A percentile compares a stretch with the other conserved stretches of the same genome.
Conservation (phyloP, 2,797 vertebrate genomes). For the Chlorospingus flavigularis region DNA sequence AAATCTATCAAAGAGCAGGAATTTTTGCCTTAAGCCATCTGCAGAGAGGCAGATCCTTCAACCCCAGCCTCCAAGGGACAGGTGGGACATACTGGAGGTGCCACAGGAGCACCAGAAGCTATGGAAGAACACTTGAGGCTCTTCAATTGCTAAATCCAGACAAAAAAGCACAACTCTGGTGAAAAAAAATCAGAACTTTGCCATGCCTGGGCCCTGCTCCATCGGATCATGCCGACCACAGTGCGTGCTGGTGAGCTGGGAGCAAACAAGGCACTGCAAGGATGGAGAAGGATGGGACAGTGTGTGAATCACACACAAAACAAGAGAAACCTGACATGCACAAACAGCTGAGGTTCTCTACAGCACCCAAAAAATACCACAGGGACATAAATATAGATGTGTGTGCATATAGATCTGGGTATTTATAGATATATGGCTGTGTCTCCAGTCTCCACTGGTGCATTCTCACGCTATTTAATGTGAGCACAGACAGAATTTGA, state of each 20-base stretch:
- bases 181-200: background rate
- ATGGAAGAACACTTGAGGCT: background rate
- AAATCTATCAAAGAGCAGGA: background rate
- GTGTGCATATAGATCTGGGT: accelerated
- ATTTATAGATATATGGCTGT: background rate
- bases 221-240: accelerated
- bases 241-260: accelerated
- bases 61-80: background rate
- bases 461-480: background rate
- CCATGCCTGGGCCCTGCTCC: background rate
- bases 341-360: background rate
- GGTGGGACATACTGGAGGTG: background rate
- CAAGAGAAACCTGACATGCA: background rate
- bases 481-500: background rate
- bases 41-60: background rate
- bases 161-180: background rate
- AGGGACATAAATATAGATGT: background rate
- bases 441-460: background rate
- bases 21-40: background rate
- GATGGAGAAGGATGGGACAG: background rate
- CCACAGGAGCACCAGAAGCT: no score
- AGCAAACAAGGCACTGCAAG: background rate
- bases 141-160: background rate
- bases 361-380: accelerated
- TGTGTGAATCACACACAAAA: accelerated